A percentile compares a stretch with the other conserved stretches of the same genome.
Evolutionary conservation across 1,140 invertebrate genomes (phyloP).

Genomic region (Zophobas morio): DNA sequence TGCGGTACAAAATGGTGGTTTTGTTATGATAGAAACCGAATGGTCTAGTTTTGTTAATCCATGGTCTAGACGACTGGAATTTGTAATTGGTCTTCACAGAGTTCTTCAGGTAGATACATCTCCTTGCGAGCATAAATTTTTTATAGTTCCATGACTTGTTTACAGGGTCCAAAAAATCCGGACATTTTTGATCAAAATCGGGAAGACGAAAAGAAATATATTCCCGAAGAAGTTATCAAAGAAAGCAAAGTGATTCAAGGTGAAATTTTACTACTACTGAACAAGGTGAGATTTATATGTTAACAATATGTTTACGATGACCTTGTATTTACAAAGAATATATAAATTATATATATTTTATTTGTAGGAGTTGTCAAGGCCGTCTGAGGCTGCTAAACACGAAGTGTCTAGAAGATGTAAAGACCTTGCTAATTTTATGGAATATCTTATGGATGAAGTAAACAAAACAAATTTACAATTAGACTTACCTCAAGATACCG

Average conservation of each 20-base stretch:
- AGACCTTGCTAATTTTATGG: slow-evolving; percentile 82
- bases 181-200: slow-evolving; percentile 78
- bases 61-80: slow-evolving; percentile 92
- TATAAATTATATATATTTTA: not conserved
- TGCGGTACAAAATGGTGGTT: slow-evolving; percentile 87
- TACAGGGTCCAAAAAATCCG: slow-evolving; percentile 78
- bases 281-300: slow-evolving; percentile 72
- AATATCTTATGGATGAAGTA: slow-evolving; percentile 79
- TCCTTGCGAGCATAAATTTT: slow-evolving; percentile 13
- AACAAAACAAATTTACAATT: slow-evolving; percentile 70
- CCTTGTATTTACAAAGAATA: not conserved
- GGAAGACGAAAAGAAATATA: slow-evolving; percentile 65
- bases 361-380: slow-evolving; percentile 71
- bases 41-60: slow-evolving; percentile 96
- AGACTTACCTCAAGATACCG: slow-evolving; percentile 72
- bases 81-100: slow-evolving; percentile 90
- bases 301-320: slow-evolving; percentile 28
- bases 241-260: slow-evolving; percentile 76
- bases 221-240: slow-evolving; percentile 73
- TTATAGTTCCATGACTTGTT: slow-evolving; percentile 42
- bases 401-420: slow-evolving; percentile 79
- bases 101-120: slow-evolving; percentile 78
- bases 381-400: slow-evolving; percentile 72
- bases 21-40: slow-evolving; percentile 88
- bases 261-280: slow-evolving; percentile 79